A percentile compares a stretch with the other conserved stretches of the same genome.
These are phyloP conservation scores for Argyrosomus regius DNA, from an alignment of 2,797 vertebrate species.

Conservation along the genomic window DNA sequence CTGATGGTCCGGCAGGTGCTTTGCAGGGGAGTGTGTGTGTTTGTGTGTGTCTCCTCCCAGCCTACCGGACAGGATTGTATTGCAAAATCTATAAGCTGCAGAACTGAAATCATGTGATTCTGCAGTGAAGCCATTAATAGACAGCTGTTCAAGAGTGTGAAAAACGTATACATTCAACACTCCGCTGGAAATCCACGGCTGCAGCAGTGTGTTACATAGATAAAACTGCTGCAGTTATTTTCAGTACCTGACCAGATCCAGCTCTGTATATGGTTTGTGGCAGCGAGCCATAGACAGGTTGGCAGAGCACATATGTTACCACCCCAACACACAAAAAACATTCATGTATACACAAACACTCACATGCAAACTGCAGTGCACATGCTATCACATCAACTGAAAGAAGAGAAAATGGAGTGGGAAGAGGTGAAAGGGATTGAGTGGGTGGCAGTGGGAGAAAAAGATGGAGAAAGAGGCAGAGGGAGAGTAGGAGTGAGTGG, in stretches of 20 bases:
- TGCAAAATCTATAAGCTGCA: conserved; percentile 39
- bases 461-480: conserved; percentile 86
- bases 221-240: conserved; percentile 49
- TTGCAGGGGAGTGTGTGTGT: conserved; percentile 9
- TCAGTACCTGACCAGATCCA: conserved; percentile 47
- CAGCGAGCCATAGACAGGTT: conserved; percentile 65
- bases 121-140: conserved; percentile 24
- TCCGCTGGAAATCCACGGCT: conserved; percentile 41
- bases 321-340: conserved; percentile 42
- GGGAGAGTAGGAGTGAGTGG: conserved; percentile 89
- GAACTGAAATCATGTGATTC: conserved; percentile 35
- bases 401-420: conserved; percentile 79
- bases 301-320: conserved; percentile 65
- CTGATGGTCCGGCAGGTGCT: conserved; percentile 26
- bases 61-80: conserved; percentile 13
- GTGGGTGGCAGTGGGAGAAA: conserved; percentile 85
- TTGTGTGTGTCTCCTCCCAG: background rate
- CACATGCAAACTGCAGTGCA: conserved; percentile 49
- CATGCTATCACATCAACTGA: conserved; percentile 74
- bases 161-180: conserved; percentile 24
- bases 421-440: conserved; percentile 85
- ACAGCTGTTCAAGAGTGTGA: conserved; percentile 18
- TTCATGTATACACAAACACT: conserved; percentile 54
- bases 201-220: conserved; percentile 44
- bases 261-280: conserved; percentile 55